Evolutionary conservation across 2,797 vertebrate genomes (phyloP).

Genomic region (Cuniculus paca): DNA sequence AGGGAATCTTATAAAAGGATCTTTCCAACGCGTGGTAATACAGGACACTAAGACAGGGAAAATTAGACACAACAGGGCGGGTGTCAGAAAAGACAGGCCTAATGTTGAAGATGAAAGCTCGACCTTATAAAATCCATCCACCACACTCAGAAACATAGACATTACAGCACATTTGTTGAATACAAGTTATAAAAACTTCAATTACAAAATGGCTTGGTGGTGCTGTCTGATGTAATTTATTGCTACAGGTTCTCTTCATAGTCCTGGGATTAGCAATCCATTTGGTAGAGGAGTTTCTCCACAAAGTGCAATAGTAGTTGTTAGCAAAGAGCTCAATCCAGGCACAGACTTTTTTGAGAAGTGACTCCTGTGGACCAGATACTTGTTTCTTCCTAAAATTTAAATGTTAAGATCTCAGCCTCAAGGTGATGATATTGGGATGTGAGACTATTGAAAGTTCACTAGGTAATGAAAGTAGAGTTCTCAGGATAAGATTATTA

Average conservation of each 20-base stretch:
- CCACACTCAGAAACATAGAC: not conserved
- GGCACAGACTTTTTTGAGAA: not conserved
- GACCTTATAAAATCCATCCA: not conserved
- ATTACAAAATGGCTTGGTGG: not conserved
- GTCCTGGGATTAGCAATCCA: not conserved
- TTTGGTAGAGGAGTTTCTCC: not conserved
- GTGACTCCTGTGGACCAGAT: not conserved
- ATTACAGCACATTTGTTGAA: not conserved
- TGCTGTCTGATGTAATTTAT: not conserved
- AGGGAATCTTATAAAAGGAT: not conserved
- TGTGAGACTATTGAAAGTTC: not conserved
- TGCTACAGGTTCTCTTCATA: not conserved
- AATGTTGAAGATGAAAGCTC: not conserved
- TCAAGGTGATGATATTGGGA: not conserved
- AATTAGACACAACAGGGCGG: not conserved
- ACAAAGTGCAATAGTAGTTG: not conserved
- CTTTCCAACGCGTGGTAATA: not conserved
- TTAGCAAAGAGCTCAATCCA: not conserved
- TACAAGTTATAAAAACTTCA: not conserved
- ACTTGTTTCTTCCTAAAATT: not conserved
- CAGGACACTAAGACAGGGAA: not conserved
- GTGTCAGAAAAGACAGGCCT: not conserved
- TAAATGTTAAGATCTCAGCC: not conserved
- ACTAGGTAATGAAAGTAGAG: not conserved
- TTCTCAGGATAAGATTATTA: not conserved